Evolutionary conservation across 2,797 vertebrate species (phyloP), one percentile per base, ranked within the genome.

Genomic region (Acipenser ruthenus): DNA sequence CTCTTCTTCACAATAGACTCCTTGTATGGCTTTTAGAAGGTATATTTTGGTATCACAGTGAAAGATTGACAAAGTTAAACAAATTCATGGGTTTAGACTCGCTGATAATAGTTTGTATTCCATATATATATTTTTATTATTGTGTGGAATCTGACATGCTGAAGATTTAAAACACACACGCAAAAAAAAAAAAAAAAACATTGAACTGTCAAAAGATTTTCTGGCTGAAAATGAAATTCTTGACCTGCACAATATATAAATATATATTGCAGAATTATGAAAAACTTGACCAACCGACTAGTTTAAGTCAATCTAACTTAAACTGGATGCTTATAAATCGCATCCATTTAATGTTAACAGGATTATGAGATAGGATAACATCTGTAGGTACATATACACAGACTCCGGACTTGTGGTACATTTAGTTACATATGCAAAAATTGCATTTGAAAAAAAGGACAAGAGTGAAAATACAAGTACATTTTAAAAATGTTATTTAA

Each of bases 371-470:
- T 82, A 79, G 76, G 84, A 86, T 87, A 86, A 86, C 66, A 79
- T 82, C 80, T 82, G 82, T 77, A 74, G 82, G 84, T 87, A 37
- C 37, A 87, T 88, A 80, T 87, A 90, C 86, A 37, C 37, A 91
- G 85, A 87, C 83, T 83, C 78, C 83, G 84, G 83, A 86, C 73
- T 69, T 9, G 60, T 70, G 69, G 88, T 90, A 92, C 85, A 90
- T 89, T 94, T 84, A 86, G 78, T 87, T 90, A 90, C 85, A 93
- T 90, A 93, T 90, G 91, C 90, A 91, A 75, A 72, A 77, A 73
- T 70, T 74, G 77, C 77, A 72, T 18, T 18, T 18, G 15, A 60
- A 15, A 66, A 80, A 74, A 48, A 64, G 64, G 77, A 70, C 65
- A 72, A 62, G n/a, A 6, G 64, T 37, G 37, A 37, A 37, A 37